Base-by-base conservation (phyloP, 2,797 vertebrate genomes). In the Esox lucius region DNA sequence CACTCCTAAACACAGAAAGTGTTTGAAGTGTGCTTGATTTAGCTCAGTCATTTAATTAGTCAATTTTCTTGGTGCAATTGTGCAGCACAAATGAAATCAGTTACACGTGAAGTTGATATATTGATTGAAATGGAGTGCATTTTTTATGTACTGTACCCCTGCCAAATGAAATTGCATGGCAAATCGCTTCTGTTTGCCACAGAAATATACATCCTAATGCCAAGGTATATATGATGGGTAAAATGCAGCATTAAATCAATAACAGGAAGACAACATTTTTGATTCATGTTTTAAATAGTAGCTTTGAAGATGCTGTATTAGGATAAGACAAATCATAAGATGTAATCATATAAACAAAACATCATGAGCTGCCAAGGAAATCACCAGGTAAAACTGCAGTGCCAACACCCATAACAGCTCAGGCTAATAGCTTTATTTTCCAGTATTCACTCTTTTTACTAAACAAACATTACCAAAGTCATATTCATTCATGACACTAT, bases 361-460 rank as follows among this genome's bases (percentile, higher is more conserved):
- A 77, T 92, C 92, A 84, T 92, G 92, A 93, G 87, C 89, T 90
- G 73, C 88, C 87, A 76, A 70, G 74, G 76, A 85, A 76, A 76
- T 81, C 61, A 75, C 42, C 69, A 49, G 64, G 42, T 68, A 16
- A 22, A 16, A 53, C 48, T 59, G 59, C 35, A 71, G 39, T 24
- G 46, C 28, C 39, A 71, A 81, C 77, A 77, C 83, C 77, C 70
- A 75, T 80, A 74, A 85, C 80, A 87, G 87, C 88, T 88, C 93
- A 93, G 93, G 92, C 87, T 72, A 69, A 78, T 78, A 80, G 49
- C 66, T 1, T 90, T 66, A 68, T 71, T 73, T 68, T 75, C 78
- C 78, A 75, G 46, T 85, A 24, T 80, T 82, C 84, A n/a, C 35
- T 81, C 79, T 83, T 86, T 88, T 89, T 86, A 87, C 80, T 86